phyloP scores from a whole-genome alignment of 2,797 vertebrate genomes.

The Onychomys leucogaster region DNA sequence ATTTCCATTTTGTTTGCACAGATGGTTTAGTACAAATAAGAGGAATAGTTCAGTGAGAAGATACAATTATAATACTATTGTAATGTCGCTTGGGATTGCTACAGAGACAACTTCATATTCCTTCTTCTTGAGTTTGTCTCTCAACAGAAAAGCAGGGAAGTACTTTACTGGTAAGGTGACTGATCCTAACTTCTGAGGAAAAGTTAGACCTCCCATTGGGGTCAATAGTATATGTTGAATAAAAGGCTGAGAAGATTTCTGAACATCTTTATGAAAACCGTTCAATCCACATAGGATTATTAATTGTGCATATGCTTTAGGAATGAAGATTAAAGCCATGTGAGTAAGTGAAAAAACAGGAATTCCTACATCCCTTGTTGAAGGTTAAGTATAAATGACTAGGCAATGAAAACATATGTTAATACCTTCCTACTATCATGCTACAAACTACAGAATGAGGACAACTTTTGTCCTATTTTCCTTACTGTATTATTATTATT shows the following conservation, averaged over 20 bases:
- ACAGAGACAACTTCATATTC: not conserved
- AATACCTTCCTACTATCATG: not conserved
- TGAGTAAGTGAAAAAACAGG: fast-evolving
- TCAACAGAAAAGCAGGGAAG: not conserved
- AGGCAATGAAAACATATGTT: too few relatives aligned
- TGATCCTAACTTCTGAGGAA: not conserved
- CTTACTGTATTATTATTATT: not conserved
- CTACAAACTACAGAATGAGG: not conserved
- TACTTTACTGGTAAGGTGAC: not conserved
- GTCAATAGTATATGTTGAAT: not conserved
- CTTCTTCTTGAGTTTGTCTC: too few relatives aligned
- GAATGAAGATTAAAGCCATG: not conserved
- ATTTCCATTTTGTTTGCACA: too few relatives aligned
- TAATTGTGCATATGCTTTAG: not conserved
- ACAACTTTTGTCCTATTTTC: not conserved
- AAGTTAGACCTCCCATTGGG: not conserved
- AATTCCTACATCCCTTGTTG: too few relatives aligned
- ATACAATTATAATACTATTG: not conserved
- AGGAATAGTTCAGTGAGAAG: too few relatives aligned
- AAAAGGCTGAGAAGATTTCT: not conserved
- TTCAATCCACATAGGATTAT: too few relatives aligned
- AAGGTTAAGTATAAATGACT: not conserved
- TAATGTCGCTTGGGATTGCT: not conserved
- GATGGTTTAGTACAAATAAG: not conserved
- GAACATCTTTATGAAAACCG: not conserved